A percentile compares a stretch with the other conserved stretches of the same genome.
Evolutionary conservation across 2,888 invertebrate genomes (phyloP).

Genomic region (Bimastos eiseni): DNA sequence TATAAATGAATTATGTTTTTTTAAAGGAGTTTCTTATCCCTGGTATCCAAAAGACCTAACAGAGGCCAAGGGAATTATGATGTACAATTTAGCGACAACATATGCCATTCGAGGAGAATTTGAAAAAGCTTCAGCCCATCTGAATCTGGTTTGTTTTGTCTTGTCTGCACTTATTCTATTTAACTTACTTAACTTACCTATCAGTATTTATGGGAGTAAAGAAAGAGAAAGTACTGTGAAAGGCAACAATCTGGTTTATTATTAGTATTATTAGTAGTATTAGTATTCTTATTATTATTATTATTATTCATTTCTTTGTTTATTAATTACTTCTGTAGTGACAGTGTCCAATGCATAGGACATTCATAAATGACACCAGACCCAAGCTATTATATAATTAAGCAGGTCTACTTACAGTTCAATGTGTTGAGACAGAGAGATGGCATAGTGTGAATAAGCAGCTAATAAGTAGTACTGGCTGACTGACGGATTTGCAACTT

Average conservation of each 20-base stretch:
- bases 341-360: no score
- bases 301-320: not conserved
- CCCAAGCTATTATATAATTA: no score
- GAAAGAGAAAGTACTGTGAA: not conserved
- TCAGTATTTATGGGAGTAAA: not conserved
- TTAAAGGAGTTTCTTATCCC: conserved; percentile 40
- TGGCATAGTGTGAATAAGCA: no score
- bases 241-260: not conserved
- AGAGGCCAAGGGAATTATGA: conserved; percentile 73
- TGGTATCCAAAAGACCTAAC: conserved; percentile 72
- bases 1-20: not conserved
- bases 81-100: conserved; percentile 78
- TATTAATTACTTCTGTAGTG: no score
- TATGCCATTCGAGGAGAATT: conserved; percentile 76
- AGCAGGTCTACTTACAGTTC: no score
- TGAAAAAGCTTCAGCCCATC: conserved; percentile 67
- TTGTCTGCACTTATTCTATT: not conserved
- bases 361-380: no score
- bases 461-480: not conserved
- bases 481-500: not conserved
- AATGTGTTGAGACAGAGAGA: no score
- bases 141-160: conserved; percentile 38
- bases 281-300: no score
- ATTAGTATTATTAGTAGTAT: no score
- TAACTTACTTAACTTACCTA: not conserved